Conservation (phyloP, 2,797 vertebrate species). For the Spea hammondii region DNA sequence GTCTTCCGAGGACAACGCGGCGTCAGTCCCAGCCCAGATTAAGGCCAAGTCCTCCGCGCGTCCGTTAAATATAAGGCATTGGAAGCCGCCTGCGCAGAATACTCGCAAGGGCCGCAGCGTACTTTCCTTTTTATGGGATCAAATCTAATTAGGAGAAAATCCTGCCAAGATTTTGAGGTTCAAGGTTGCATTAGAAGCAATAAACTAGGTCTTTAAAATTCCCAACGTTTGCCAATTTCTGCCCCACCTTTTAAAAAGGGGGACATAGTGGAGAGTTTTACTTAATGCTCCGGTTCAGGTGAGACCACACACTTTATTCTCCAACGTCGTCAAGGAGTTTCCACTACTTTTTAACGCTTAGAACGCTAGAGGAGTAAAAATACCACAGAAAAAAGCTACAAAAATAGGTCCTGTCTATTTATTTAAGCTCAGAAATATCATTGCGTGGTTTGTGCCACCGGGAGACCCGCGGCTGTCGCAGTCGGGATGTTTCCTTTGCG, state of each 20-base stretch:
- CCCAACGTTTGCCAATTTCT: not conserved
- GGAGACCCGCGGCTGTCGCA: too few relatives aligned
- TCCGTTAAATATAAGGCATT: too few relatives aligned
- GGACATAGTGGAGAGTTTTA: not conserved
- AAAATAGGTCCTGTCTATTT: too few relatives aligned
- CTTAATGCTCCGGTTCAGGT: not conserved
- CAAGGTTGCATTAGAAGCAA: conserved; percentile 65
- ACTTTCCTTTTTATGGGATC: conserved; percentile 69
- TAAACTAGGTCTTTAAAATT: conserved; percentile 14
- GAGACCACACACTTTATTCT: not conserved
- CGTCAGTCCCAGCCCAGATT: not conserved
- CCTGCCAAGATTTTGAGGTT: conserved; percentile 58
- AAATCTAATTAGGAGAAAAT: conserved; percentile 61
- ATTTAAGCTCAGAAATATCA: too few relatives aligned
- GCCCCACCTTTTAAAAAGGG: not conserved
- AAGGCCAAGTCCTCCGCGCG: not conserved
- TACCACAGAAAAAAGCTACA: too few relatives aligned
- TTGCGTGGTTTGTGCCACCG: too few relatives aligned
- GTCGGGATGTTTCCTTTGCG: too few relatives aligned
- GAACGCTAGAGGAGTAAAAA: too few relatives aligned
- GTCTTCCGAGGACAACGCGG: not conserved
- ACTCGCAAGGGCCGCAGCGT: conserved; percentile 55
- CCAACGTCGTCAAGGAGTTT: too few relatives aligned
- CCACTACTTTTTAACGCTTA: too few relatives aligned
- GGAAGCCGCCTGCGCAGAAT: too few relatives aligned